Percentiles rank a stretch among this genome's conserved stretches.
phyloP scores from a whole-genome alignment of 2,797 vertebrate species.

The Argentina silus region DNA sequence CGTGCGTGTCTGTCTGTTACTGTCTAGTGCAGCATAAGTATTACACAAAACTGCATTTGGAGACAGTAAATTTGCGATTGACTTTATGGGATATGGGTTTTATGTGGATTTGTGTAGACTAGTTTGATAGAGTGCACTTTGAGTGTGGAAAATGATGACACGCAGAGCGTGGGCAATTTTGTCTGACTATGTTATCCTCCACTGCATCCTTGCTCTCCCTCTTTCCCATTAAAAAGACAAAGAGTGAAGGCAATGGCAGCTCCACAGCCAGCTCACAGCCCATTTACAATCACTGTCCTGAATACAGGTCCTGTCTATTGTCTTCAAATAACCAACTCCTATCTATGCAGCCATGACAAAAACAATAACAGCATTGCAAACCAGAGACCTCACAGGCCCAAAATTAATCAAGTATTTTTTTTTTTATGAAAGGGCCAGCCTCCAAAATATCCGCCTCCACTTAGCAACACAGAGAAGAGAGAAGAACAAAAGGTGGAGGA shows the following conservation, averaged over 20 bases:
- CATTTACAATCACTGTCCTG: neutral
- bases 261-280: neutral
- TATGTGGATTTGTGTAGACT: neutral
- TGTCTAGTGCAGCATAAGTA: neutral
- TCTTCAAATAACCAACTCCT: neutral
- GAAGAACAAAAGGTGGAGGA: neutral
- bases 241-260: neutral
- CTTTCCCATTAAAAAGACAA: neutral
- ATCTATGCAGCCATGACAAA: neutral
- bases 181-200: neutral
- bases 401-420: neutral
- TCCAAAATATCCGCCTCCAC: neutral
- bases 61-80: conserved; percentile 4
- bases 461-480: neutral
- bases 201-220: neutral
- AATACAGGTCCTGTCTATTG: neutral
- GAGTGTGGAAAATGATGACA: neutral
- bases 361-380: neutral
- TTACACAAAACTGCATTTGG: neutral
- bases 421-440: neutral
- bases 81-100: neutral
- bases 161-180: neutral
- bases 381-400: neutral
- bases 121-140: neutral
- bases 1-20: conserved; percentile 5